Conservation (phyloP, 2,888 invertebrate genomes). For the Agrochola lychnidis region DNA sequence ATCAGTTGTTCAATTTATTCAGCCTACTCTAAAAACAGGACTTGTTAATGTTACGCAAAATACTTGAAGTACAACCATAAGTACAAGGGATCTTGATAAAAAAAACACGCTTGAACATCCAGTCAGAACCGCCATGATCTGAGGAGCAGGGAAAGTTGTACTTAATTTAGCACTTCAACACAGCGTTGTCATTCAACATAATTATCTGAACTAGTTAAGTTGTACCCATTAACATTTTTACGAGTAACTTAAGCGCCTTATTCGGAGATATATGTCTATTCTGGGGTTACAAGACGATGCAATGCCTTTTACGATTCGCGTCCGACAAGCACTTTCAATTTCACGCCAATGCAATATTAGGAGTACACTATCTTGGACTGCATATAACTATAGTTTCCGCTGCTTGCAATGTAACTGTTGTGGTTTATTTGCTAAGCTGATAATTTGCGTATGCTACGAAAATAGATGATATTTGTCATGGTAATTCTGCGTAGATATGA, state of each 20-base stretch:
- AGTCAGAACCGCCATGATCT: background rate
- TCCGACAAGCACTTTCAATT: conserved; percentile 54
- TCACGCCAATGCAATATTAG: conserved; percentile 30
- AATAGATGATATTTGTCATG: background rate
- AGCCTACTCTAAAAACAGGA: conserved; percentile 20
- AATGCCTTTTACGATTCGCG: conserved; percentile 42
- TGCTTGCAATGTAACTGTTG: conserved; percentile 18
- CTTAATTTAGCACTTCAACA: conserved; percentile 12
- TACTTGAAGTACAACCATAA: conserved; percentile 1
- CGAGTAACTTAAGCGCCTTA: conserved; percentile 51
- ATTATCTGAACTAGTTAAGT: conserved; percentile 47
- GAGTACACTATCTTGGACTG: background rate
- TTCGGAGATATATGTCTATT: conserved; percentile 46
- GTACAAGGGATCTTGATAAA: background rate
- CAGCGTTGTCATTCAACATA: conserved; percentile 32
- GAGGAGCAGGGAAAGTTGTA: conserved; percentile 44
- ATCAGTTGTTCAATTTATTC: conserved; percentile 4
- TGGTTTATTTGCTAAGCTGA: conserved; percentile 2
- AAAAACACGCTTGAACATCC: background rate
- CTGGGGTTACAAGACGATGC: conserved; percentile 17
- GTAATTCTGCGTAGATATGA: background rate
- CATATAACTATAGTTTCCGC: conserved; percentile 13
- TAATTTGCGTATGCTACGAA: background rate
- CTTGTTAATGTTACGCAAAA: conserved; percentile 7
- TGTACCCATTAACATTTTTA: conserved; percentile 54